These are phyloP conservation scores for Clitarchus hookeri DNA, from an alignment of 2,888 invertebrate species.

Conservation along the genomic window DNA sequence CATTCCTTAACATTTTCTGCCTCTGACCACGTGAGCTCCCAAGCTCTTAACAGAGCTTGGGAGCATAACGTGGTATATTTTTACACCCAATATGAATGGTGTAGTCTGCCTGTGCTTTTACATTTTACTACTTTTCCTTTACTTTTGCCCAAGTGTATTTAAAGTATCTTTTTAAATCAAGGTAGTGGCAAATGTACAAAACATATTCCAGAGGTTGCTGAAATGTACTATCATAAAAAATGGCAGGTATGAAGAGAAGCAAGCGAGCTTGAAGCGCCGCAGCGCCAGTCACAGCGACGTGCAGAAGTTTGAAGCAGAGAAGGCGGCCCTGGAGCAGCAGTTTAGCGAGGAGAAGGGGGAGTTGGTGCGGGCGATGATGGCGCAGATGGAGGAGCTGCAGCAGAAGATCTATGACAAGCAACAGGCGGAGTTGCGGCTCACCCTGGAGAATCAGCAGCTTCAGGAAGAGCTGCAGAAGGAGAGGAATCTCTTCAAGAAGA, in stretches of 20 bases:
- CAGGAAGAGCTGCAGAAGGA: not conserved
- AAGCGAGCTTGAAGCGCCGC: not conserved
- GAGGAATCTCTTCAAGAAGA: not conserved
- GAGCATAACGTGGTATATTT: too few relatives aligned
- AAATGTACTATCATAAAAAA: too few relatives aligned
- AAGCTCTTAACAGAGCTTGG: too few relatives aligned
- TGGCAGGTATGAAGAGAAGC: not conserved
- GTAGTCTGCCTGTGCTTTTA: too few relatives aligned
- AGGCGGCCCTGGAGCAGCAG: not conserved
- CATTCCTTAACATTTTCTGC: too few relatives aligned
- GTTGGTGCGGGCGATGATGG: not conserved
- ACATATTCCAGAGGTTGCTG: too few relatives aligned
- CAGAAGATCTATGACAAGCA: not conserved
- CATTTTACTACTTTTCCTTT: too few relatives aligned
- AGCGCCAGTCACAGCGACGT: not conserved
- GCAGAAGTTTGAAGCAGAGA: not conserved
- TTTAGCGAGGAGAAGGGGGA: not conserved
- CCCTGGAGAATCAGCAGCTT: not conserved
- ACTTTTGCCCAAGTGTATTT: too few relatives aligned
- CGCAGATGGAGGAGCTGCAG: not conserved
- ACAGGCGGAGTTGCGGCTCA: not conserved
- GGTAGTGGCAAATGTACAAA: too few relatives aligned
- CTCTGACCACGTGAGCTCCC: too few relatives aligned
- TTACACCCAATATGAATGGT: too few relatives aligned
- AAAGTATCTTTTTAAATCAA: too few relatives aligned